These are phyloP conservation scores for Falco punctatus DNA, from an alignment of 2,113 vertebrate genomes.

Conservation along the genomic window DNA sequence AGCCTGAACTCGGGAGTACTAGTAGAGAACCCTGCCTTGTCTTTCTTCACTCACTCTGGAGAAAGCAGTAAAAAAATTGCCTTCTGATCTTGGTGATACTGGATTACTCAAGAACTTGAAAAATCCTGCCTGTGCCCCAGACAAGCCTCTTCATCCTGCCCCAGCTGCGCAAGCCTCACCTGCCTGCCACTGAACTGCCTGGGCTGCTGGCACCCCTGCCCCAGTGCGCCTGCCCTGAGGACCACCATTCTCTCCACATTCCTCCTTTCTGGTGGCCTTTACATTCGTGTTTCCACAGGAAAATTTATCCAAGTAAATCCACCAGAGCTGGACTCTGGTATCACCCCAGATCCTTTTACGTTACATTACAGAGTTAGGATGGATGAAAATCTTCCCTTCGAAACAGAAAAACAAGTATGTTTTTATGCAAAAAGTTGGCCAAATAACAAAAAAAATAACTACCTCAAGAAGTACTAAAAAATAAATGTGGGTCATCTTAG, in stretches of 20 bases:
- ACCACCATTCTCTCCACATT: not conserved
- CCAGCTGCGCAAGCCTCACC: not conserved
- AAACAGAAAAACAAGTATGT: not conserved
- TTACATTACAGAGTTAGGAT: not conserved
- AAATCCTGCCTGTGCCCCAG: not conserved
- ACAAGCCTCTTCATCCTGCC: not conserved
- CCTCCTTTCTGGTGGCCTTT: not conserved
- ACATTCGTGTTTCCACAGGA: rapidly evolving
- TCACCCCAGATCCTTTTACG: not conserved
- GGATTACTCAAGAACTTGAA: not conserved
- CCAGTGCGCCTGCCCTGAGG: not conserved
- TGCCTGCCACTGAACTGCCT: not conserved
- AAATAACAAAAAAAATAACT: not conserved
- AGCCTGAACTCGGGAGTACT: not conserved
- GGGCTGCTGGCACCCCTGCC: not conserved
- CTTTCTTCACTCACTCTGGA: not conserved
- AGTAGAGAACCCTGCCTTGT: not conserved
- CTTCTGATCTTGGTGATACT: not conserved
- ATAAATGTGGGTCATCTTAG: not conserved
- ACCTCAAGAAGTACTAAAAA: not conserved
- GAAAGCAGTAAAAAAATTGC: not conserved
- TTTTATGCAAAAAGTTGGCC: not conserved
- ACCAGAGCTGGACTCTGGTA: not conserved
- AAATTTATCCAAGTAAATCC: not conserved
- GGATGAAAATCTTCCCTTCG: not conserved